phyloP scores from a whole-genome alignment of 2,888 invertebrate species.

The Syrphus vitripennis region DNA sequence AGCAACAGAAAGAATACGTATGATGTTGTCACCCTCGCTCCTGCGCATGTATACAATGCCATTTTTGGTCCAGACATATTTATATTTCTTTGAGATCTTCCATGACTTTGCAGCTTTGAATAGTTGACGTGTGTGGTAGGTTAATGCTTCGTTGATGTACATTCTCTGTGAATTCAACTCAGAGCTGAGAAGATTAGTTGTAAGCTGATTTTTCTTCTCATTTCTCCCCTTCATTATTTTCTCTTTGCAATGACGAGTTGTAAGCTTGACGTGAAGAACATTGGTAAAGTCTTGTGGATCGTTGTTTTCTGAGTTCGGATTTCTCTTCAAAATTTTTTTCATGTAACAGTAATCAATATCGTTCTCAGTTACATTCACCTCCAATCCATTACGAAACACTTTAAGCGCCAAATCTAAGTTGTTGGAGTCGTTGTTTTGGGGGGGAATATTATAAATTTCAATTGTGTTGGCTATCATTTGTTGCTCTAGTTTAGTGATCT shows the following conservation, averaged over 20 bases:
- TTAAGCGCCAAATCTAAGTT: conserved; percentile 27
- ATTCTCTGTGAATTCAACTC: conserved; percentile 6
- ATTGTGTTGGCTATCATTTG: neutral
- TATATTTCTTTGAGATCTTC: conserved; percentile 9
- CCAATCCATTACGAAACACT: conserved; percentile 25
- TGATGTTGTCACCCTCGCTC: conserved; percentile 16
- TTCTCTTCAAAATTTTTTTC: neutral
- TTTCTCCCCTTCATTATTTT: conserved; percentile 23
- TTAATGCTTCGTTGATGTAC: conserved; percentile 6
- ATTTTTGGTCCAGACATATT: conserved; percentile 22
- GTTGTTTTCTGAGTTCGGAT: neutral
- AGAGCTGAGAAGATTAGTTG: conserved; percentile 10
- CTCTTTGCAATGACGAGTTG: conserved; percentile 28
- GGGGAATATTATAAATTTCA: conserved; percentile 18
- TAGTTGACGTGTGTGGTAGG: conserved; percentile 24
- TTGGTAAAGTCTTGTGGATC: neutral
- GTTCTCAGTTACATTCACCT: conserved; percentile 26
- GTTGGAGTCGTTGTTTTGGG: neutral
- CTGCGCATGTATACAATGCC: conserved; percentile 25
- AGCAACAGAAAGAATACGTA: conserved; percentile 5
- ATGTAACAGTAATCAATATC: no score
- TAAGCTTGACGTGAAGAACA: conserved; percentile 20
- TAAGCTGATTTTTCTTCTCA: conserved; percentile 6
- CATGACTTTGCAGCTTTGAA: conserved; percentile 23
- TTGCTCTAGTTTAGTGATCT: no score